Evolutionary conservation across 2,888 invertebrate genomes (phyloP).

Genomic region (Thymelicus lineola): DNA sequence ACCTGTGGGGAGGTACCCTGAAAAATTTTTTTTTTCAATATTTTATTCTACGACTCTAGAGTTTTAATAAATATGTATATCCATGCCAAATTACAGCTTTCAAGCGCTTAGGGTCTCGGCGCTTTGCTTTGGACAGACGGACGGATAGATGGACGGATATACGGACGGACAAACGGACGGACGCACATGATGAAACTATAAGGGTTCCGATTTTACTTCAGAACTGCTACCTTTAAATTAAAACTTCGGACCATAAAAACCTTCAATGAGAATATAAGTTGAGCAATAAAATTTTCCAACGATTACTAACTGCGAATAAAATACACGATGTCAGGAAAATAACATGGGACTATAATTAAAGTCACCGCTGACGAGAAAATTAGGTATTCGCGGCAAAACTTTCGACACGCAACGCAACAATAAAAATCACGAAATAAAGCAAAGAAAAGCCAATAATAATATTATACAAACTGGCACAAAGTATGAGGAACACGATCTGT

Average conservation of each 20-base stretch:
- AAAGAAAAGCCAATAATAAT: slow-evolving; percentile 33
- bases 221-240: slow-evolving; percentile 1
- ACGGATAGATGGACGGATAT: too few relatives aligned
- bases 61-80: too few relatives aligned
- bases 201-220: too few relatives aligned
- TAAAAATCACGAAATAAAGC: slow-evolving; percentile 45
- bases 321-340: slow-evolving; percentile 32
- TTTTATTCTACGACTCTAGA: too few relatives aligned
- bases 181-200: too few relatives aligned
- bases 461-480: slow-evolving; percentile 71
- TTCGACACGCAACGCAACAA: slow-evolving; percentile 59
- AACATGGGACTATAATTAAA: slow-evolving; percentile 36
- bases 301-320: slow-evolving; percentile 29
- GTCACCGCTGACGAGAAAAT: slow-evolving; percentile 61
- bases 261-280: slow-evolving; percentile 14
- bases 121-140: too few relatives aligned
- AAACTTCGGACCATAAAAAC: slow-evolving; percentile 10
- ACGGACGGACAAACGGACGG: too few relatives aligned
- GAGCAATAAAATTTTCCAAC: slow-evolving; percentile 19
- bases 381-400: slow-evolving; percentile 59
- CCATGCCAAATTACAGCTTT: too few relatives aligned
- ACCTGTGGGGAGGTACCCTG: too few relatives aligned
- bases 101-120: too few relatives aligned
- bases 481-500: slow-evolving; percentile 66
- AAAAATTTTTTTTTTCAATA: too few relatives aligned